Evolutionary conservation across 2,888 invertebrate species (phyloP).

Genomic region (Tricholauxania praeusta): DNA sequence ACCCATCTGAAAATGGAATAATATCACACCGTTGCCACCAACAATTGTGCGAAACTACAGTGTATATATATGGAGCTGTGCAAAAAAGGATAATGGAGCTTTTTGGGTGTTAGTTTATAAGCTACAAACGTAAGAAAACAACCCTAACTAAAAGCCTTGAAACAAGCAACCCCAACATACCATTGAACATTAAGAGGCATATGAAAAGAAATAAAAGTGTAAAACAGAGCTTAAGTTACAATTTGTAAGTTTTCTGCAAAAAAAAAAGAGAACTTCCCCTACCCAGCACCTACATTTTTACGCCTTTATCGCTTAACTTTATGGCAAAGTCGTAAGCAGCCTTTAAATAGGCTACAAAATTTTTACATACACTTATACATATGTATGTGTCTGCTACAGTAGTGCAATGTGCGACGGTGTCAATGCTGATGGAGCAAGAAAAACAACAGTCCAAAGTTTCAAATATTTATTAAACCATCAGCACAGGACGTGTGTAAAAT

Average conservation of each 20-base stretch:
- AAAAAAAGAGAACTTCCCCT: not conserved
- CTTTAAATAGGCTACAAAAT: conserved; percentile 33
- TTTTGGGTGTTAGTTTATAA: not conserved
- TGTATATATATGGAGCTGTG: not conserved
- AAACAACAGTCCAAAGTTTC: conserved; percentile 39
- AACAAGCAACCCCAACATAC: not conserved
- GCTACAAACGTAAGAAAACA: not conserved
- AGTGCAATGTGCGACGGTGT: not conserved
- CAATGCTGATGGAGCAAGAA: not conserved
- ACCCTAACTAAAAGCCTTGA: not conserved
- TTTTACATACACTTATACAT: not conserved
- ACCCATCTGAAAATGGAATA: not conserved
- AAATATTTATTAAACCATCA: conserved; percentile 67
- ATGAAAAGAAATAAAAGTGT: conserved; percentile 3
- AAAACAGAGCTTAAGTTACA: conserved; percentile 7
- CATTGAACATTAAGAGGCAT: too few relatives aligned
- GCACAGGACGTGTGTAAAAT: conserved; percentile 40
- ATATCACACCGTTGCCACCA: not conserved
- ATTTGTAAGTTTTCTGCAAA: not conserved
- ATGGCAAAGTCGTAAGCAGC: not conserved
- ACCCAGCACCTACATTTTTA: conserved; percentile 8
- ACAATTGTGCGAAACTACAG: conserved; percentile 1
- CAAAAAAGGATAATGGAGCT: conserved; percentile 6
- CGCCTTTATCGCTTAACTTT: not conserved
- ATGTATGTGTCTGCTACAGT: not conserved